These are phyloP conservation scores for Adelphocoris suturalis DNA, from an alignment of 2,888 invertebrate species.

Conservation along the genomic window DNA sequence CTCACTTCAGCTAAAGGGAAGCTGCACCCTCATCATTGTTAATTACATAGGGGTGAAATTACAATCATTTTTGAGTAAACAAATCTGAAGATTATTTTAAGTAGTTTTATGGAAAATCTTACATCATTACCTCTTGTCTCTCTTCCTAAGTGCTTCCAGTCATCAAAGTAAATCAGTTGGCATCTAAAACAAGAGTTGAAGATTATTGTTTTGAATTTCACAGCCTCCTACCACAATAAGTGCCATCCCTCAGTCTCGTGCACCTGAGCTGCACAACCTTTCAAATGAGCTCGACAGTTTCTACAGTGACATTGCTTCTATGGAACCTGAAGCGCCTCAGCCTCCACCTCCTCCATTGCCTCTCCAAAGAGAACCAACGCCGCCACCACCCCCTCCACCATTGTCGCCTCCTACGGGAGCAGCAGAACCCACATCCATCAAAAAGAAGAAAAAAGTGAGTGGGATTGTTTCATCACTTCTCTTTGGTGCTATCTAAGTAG, in stretches of 20 bases:
- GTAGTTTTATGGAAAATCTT: too few relatives aligned
- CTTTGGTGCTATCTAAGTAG: too few relatives aligned
- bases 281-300: slow-evolving; percentile 82
- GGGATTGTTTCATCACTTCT: not conserved
- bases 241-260: slow-evolving; percentile 36
- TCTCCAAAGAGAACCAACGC: slow-evolving; percentile 60
- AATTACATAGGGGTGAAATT: too few relatives aligned
- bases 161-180: too few relatives aligned
- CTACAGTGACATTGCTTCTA: slow-evolving; percentile 82
- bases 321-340: slow-evolving; percentile 80
- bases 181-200: too few relatives aligned
- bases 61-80: too few relatives aligned
- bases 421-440: slow-evolving; percentile 74
- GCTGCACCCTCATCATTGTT: too few relatives aligned
- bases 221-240: slow-evolving; percentile 55
- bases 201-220: not conserved
- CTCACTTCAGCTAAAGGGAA: too few relatives aligned
- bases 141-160: too few relatives aligned
- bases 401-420: slow-evolving; percentile 70
- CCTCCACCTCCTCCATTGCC: slow-evolving; percentile 63
- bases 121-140: too few relatives aligned
- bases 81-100: too few relatives aligned
- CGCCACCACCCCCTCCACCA: slow-evolving; percentile 55
- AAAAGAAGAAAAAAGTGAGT: slow-evolving; percentile 76
- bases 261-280: slow-evolving; percentile 76